Base-by-base conservation (phyloP, 1,140 invertebrate genomes). In the Drosophila tropicalis region DNA sequence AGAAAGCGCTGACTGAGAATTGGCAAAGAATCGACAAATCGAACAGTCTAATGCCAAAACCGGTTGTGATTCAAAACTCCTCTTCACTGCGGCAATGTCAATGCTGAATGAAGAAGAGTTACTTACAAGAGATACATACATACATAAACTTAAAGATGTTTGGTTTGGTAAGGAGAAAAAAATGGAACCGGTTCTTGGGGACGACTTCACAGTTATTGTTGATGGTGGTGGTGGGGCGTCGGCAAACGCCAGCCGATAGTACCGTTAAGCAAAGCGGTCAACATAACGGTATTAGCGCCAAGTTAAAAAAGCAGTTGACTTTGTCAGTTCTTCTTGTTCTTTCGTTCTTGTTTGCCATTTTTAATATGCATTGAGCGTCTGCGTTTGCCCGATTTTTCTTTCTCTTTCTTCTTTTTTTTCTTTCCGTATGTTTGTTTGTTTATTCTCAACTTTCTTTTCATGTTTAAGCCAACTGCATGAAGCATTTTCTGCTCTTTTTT, bases 261-360 rank as follows among this genome's bases (percentile, higher is more conserved):
- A 89, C 83, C 83, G 83, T 87, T 87, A 87, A 78, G 65, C 65
- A 80, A 74, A 67, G 83, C 83, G 83, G 83, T 87, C 83, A 87
- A 84, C 84, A 89, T 87, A 87, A 89, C 83, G 80, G 83, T 85
- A 57, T 44, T 51, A 51, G 44, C 44, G 44, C 44, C 39, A 40
- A 70, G 63, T 61, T 32, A 76, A 76, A 76, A 61, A 70, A 62
- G 61, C 65, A 67, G 76, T 68, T 54, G 34, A 34, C 36, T 51
- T 67, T 58, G 70, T 63, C 73, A 62, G 68, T 57, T 67, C 65
- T 17, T 57, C 57, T 54, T 40, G 7, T 15, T 22, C 34, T 62
- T 63, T 25, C 29, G n/a, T 68, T 39, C 17, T 55, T 55, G 19
- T 58, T 57, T 66, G 29, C 62, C 29, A 47, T 62, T 55, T 40